Evolutionary conservation across 2,888 invertebrate genomes (phyloP).

Genomic region (Pseudeuparius sepicola): DNA sequence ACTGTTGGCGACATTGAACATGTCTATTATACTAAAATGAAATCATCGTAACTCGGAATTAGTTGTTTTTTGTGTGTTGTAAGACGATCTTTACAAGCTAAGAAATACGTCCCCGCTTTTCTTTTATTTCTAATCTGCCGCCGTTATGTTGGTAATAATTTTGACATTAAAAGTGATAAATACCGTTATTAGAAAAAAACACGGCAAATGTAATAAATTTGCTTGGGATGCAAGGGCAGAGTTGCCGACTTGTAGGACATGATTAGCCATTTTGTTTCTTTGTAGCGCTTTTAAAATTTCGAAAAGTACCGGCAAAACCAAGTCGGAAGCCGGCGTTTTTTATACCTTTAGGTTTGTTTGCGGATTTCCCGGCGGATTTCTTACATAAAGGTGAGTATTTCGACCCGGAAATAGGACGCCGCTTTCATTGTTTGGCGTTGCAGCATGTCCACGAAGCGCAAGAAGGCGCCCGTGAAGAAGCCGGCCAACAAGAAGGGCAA

Average conservation of each 20-base stretch:
- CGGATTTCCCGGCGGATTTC: too few species aligned
- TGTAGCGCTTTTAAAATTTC: too few species aligned
- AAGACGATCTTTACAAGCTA: too few species aligned
- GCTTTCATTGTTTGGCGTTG: neutral
- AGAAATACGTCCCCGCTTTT: too few species aligned
- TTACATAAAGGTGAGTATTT: constrained; percentile 8
- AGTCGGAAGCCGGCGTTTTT: too few species aligned
- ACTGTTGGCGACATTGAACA: too few species aligned
- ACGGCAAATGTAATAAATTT: constrained; percentile 28
- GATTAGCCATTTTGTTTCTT: constrained; percentile 33
- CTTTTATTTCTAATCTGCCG: constrained; percentile 19
- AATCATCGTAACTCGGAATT: too few species aligned
- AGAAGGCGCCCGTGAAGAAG: constrained; percentile 36
- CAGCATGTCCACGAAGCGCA: constrained; percentile 35
- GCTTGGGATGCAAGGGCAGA: constrained; percentile 28
- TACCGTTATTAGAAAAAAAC: constrained; percentile 32
- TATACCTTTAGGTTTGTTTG: too few species aligned
- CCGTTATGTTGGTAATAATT: constrained; percentile 27
- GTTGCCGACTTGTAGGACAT: constrained; percentile 19
- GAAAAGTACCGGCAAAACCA: too few species aligned
- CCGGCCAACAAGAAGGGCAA: constrained; percentile 32
- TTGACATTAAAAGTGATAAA: constrained; percentile 25
- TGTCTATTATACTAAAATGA: too few species aligned
- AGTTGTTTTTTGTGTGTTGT: too few species aligned
- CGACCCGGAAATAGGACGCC: too few species aligned